Evolutionary conservation across 2,888 invertebrate genomes (phyloP).

Genomic region (Hedychridium roseum): DNA sequence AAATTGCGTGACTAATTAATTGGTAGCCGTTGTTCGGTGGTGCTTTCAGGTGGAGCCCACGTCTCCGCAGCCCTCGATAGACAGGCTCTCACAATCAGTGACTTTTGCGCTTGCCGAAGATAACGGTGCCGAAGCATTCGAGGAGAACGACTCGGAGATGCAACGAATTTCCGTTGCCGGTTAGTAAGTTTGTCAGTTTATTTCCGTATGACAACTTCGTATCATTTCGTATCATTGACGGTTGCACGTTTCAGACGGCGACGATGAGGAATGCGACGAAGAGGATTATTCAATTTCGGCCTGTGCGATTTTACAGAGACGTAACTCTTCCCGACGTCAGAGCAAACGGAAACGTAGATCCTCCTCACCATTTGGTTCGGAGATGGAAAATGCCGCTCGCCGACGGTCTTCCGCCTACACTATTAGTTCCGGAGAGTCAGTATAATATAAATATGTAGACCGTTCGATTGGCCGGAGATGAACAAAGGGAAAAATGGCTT

Average conservation of each 20-base stretch:
- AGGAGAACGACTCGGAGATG: constrained; percentile 28
- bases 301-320: constrained; percentile 82
- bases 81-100: constrained; percentile 76
- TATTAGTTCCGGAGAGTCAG: constrained; percentile 87
- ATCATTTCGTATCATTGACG: neutral
- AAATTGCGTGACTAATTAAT: constrained; percentile 35
- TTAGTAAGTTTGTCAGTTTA: constrained; percentile 19
- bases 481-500: too few relatives aligned
- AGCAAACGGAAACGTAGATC: constrained; percentile 72
- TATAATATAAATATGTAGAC: constrained; percentile 26
- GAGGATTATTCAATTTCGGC: constrained; percentile 89
- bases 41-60: constrained; percentile 66
- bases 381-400: constrained; percentile 61
- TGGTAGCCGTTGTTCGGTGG: constrained; percentile 18
- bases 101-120: constrained; percentile 73
- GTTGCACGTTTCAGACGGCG: constrained; percentile 8
- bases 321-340: constrained; percentile 76
- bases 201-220: neutral
- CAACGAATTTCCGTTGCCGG: constrained; percentile 31
- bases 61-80: constrained; percentile 76
- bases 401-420: constrained; percentile 81
- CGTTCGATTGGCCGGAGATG: too few relatives aligned
- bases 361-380: constrained; percentile 68
- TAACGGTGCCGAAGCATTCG: constrained; percentile 54
- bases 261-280: constrained; percentile 67